These are phyloP conservation scores for Chromoteleia sp. DNA, from an alignment of 2,888 invertebrate species.

Conservation along the genomic window DNA sequence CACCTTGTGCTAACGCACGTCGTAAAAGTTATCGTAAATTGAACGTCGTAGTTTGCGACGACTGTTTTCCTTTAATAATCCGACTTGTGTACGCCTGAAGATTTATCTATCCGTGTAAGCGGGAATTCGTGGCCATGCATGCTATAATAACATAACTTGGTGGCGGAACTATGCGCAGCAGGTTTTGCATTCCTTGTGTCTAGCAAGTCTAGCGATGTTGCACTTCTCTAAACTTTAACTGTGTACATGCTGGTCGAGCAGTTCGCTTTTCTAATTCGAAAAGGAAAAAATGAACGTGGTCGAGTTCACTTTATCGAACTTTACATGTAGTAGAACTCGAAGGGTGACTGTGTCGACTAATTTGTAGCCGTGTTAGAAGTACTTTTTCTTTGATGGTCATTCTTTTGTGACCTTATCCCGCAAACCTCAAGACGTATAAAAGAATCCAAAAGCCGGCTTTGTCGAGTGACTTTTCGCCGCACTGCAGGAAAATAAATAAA, in stretches of 20 bases:
- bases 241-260: slow-evolving; percentile 8
- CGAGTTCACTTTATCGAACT: slow-evolving; percentile 5
- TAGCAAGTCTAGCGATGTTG: slow-evolving; percentile 21
- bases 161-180: slow-evolving; percentile 24
- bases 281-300: slow-evolving; percentile 6
- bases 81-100: slow-evolving; percentile 3
- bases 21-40: slow-evolving; percentile 8
- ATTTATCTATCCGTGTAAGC: slow-evolving; percentile 35
- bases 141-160: slow-evolving; percentile 41
- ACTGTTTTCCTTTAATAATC: slow-evolving; percentile 25
- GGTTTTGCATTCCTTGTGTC: slow-evolving; percentile 40
- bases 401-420: slow-evolving; percentile 7
- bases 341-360: slow-evolving; percentile 25
- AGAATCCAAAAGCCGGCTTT: background rate
- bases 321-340: slow-evolving; percentile 15
- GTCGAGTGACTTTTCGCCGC: background rate
- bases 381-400: slow-evolving; percentile 13
- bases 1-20: too few species aligned
- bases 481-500: slow-evolving; percentile 13
- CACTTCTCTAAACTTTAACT: slow-evolving; percentile 37
- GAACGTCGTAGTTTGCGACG: slow-evolving; percentile 6
- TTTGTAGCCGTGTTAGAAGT: slow-evolving; percentile 21
- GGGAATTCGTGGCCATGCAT: slow-evolving; percentile 36
- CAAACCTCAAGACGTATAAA: background rate
- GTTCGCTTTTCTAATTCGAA: slow-evolving; percentile 27